Base-by-base conservation (phyloP, 2,797 vertebrate genomes). In the Phoeniculus purpureus region DNA sequence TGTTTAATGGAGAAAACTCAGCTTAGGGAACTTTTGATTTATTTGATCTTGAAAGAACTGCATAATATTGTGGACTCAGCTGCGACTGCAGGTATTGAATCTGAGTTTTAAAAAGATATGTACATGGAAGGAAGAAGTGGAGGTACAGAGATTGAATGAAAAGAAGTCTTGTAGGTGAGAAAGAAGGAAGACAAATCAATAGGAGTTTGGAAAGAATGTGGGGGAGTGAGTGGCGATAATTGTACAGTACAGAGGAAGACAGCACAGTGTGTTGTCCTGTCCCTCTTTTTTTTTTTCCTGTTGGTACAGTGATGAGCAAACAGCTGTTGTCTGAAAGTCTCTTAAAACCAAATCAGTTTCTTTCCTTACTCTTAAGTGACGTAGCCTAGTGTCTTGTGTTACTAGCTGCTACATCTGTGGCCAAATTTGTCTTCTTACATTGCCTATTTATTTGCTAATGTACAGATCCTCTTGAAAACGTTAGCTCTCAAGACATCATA, bases 381-480 rank as follows among this genome's bases (percentile, higher is more conserved):
- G 18, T 91, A 83, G 16, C 34, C 43, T 86, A 51, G 47, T 50
- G 20, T 83, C 67, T 64, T 70, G 11, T 91, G 55, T 92, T 79
- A n/a, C 54, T 80, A 84, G 80, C 50, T 91, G 31, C 85, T 92
- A 19, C 37, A 14, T 81, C 43, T 88, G 55, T 91, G 55, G 80
- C 75, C 48, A 77, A 87, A 84, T 31, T 61, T 94, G 54, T 72
- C 34, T 94, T 95, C 95, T 96, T 94, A 97, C 66, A 17, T 52
- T 96, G 62, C 90, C 59, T 96, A 40, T 97, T 93, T 97, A 96
- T 97, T 96, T 97, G 92, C 96, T 94, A 83, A 97, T 90, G 77
- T 94, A 94, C 96, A 97, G 96, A 97, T 96, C 94, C 62, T 94
- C 92, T 94, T 96, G 94, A 96, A 92, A 95, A 95, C 92, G 83